phyloP scores from a whole-genome alignment of 37 sponge, comb jelly and placozoan genomes.

The Ephydatia muelleri region DNA sequence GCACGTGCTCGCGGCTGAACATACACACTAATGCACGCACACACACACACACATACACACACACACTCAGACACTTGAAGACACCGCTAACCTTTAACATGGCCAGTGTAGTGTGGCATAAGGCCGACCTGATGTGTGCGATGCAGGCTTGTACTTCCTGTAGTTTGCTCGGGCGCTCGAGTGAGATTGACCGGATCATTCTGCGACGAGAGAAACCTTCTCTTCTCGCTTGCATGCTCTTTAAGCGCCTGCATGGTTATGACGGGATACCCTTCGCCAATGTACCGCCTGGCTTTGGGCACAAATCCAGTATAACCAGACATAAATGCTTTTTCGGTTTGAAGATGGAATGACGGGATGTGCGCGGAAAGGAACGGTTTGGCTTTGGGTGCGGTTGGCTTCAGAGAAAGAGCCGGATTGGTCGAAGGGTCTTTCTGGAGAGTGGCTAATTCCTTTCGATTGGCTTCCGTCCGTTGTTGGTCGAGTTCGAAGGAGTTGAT shows the following conservation, averaged over 20 bases:
- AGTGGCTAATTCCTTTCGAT: conserved; percentile 33
- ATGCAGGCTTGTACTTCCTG: conserved; percentile 7
- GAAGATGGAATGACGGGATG: conserved; percentile 73
- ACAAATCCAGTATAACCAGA: conserved; percentile 98
- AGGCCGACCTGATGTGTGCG: conserved; percentile 85
- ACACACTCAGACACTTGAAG: neutral
- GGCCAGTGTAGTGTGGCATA: conserved; percentile 94
- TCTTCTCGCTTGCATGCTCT: conserved; percentile 74
- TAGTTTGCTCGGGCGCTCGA: conserved; percentile 19
- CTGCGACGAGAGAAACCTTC: conserved; percentile 31
- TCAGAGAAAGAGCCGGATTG: conserved; percentile 21
- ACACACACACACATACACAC: neutral
- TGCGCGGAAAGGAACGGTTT: conserved; percentile 63
- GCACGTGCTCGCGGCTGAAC: neutral
- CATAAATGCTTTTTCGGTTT: conserved; percentile 84
- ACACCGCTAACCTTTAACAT: conserved; percentile 76
- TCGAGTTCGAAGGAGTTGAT: conserved; percentile 76
- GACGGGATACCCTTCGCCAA: conserved; percentile 91
- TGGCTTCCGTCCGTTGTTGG: conserved; percentile 56
- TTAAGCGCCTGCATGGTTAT: conserved; percentile 78
- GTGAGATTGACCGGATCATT: conserved; percentile 54
- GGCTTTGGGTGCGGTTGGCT: conserved; percentile 47
- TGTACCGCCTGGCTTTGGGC: conserved; percentile 84
- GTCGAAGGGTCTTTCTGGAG: conserved; percentile 38
- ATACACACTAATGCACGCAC: neutral